Evolutionary conservation across 2,888 invertebrate genomes (phyloP).

Genomic region (Cataglyphis livida): DNA sequence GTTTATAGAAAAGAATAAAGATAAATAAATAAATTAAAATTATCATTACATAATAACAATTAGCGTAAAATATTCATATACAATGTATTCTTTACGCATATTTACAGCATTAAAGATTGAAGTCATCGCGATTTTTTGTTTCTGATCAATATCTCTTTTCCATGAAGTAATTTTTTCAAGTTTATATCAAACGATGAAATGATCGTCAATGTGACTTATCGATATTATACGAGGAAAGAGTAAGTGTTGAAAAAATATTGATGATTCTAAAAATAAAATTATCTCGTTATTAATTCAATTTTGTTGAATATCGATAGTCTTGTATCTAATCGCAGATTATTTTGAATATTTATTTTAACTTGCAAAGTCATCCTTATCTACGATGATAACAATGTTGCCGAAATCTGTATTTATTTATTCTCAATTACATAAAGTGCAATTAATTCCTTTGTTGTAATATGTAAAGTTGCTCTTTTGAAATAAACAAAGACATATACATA

Average conservation of each 20-base stretch:
- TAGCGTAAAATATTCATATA: not conserved
- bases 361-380: not conserved
- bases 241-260: constrained; percentile 8
- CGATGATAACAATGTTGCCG: constrained; percentile 16
- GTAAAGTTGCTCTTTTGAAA: not conserved
- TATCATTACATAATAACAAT: not conserved
- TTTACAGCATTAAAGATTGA: constrained; percentile 3
- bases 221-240: constrained; percentile 7
- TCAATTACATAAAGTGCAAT: not conserved
- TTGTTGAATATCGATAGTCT: constrained; percentile 3
- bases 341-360: not conserved
- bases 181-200: constrained; percentile 13
- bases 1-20: not conserved
- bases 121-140: not conserved
- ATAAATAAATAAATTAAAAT: constrained; percentile 5
- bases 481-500: not conserved
- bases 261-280: constrained; percentile 32
- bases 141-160: not conserved
- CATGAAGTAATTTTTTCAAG: not conserved
- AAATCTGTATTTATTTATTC: constrained; percentile 14
- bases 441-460: not conserved
- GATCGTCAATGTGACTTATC: not conserved
- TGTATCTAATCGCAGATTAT: constrained; percentile 28
- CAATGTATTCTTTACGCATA: not conserved
- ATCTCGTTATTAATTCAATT: constrained; percentile 29